These are phyloP conservation scores for Galerucella nymphaeae DNA, from an alignment of 2,888 invertebrate genomes.

Conservation along the genomic window DNA sequence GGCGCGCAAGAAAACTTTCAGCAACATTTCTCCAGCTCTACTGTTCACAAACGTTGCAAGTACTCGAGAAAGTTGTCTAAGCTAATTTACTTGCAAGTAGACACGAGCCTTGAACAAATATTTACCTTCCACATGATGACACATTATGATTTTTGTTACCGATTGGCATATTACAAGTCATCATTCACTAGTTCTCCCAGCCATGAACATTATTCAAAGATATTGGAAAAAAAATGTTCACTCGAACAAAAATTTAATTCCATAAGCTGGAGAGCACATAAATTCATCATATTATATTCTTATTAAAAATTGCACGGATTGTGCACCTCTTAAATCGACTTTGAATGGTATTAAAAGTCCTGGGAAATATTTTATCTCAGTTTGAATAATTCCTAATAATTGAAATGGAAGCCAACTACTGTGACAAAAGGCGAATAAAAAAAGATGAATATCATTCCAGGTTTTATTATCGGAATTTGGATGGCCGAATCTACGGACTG, in stretches of 20 bases:
- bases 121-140: too few species aligned
- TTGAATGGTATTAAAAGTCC: not conserved
- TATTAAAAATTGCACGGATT: not conserved
- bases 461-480: constrained; percentile 22
- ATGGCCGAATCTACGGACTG: not conserved
- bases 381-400: constrained; percentile 36
- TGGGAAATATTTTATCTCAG: constrained; percentile 26
- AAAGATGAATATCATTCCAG: constrained; percentile 22
- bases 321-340: not conserved
- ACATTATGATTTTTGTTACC: too few species aligned
- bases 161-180: too few species aligned
- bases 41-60: too few species aligned
- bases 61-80: too few species aligned
- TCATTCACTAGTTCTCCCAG: too few species aligned
- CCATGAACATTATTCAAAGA: too few species aligned
- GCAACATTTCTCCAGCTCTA: too few species aligned
- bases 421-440: constrained; percentile 29
- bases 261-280: not conserved
- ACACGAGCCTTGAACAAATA: too few species aligned
- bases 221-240: not conserved
- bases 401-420: constrained; percentile 29
- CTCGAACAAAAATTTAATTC: not conserved
- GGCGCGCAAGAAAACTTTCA: too few species aligned
- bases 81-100: too few species aligned
- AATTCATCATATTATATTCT: not conserved